Evolutionary conservation across 2,888 invertebrate species (phyloP), one percentile per base, ranked within the genome.

Genomic region (Dysmachus trigonus): DNA sequence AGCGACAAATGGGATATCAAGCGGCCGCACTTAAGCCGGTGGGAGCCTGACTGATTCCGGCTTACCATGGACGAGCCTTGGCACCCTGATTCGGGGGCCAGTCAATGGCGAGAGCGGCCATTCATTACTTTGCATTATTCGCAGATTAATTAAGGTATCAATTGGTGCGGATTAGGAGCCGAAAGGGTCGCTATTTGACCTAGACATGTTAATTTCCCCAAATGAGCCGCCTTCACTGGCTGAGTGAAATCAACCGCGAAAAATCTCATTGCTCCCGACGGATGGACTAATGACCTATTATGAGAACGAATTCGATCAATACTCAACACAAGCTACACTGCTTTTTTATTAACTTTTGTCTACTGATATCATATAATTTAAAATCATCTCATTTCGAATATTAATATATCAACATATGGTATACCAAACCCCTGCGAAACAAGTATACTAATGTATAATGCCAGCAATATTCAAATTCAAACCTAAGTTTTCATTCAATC

Each of bases 71-170:
- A 15, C 74, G n/a, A 22, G 27, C 35, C 47, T 31, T 18, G n/a
- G 83, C 38, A 35, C 73, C 73, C 73, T 15, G 72, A 41, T 76
- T 31, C 85, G 18, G 38, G 31, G 38, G 31, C 74, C 76, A 87
- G 82, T 85, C 82, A 53, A 76, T 81, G 73, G 51, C 51, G 62
- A 71, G 76, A 71, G 76, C 62, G 35, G 71, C 74, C 72, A 72
- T 72, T 47, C 77, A 53, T 84, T 86, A 71, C 38, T 85, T 74
- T 79, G 83, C 82, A 85, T 83, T 83, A 73, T 83, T 85, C 76
- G 27, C 22, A 87, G 85, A 87, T 87, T 87, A 87, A 87, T 87
- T 87, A 85, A 76, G 87, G 82, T 85, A 87, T 87, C 82, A 87
- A 38, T 82, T 62, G 82, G 22, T 62, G 22, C 47, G 62, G 83